Evolutionary conservation across 2,113 vertebrate genomes (phyloP).

Genomic region (Micronycteris hirsuta): DNA sequence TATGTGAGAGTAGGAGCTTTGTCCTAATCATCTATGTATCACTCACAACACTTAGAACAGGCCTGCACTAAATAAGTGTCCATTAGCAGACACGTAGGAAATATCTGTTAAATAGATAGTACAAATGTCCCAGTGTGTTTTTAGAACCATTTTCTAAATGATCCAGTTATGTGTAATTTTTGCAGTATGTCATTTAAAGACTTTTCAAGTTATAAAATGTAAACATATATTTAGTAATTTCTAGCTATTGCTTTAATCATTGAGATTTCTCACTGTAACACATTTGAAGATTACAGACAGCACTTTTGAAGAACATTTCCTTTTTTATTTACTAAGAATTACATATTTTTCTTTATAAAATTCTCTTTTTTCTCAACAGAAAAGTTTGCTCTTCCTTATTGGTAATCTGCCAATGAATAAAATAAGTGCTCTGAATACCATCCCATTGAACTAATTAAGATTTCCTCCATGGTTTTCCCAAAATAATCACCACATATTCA

Average conservation of each 20-base stretch:
- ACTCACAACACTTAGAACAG: not conserved
- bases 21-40: not conserved
- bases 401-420: not conserved
- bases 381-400: not conserved
- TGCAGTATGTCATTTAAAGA: not conserved
- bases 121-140: not conserved
- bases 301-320: not conserved
- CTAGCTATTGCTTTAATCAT: not conserved
- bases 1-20: not conserved
- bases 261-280: not conserved
- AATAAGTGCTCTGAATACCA: not conserved
- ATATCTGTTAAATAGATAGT: not conserved
- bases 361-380: not conserved
- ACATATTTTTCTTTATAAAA: not conserved
- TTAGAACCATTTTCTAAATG: not conserved
- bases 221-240: not conserved
- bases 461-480: not conserved
- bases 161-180: not conserved
- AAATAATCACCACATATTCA: not conserved
- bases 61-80: not conserved
- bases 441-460: not conserved
- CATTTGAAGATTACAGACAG: not conserved
- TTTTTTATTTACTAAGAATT: not conserved
- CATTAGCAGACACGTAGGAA: not conserved
- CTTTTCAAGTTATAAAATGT: not conserved